Conservation (phyloP, 2,113 vertebrate genomes). For the Tricholaema leucomelas region DNA sequence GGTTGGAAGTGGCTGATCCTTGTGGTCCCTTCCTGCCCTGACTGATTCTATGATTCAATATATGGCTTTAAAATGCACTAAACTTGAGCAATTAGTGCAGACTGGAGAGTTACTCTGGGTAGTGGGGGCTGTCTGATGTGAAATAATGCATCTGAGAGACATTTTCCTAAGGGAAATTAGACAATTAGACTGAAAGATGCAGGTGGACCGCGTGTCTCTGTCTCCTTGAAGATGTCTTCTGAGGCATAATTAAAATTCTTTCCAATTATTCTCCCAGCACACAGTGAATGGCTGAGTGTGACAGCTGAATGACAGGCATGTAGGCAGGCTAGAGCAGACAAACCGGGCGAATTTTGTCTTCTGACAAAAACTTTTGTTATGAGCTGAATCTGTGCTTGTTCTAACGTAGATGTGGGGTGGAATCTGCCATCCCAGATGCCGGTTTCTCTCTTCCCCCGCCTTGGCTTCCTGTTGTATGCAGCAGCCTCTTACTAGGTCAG, state of each 20-base stretch:
- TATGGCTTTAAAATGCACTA: neutral
- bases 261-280: neutral
- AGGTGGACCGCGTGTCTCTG: neutral
- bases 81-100: constrained; percentile 18
- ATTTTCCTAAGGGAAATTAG: constrained; percentile 68
- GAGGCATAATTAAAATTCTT: constrained; percentile 53
- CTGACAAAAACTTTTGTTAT: constrained; percentile 7
- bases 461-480: neutral
- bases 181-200: constrained; percentile 35
- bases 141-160: constrained; percentile 20
- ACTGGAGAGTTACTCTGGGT: neutral
- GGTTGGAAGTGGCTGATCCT: too few species aligned
- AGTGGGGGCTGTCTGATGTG: neutral
- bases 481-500: neutral
- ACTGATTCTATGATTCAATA: neutral
- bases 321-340: neutral
- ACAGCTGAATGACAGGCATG: constrained; percentile 42
- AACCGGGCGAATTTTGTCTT: neutral
- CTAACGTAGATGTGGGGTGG: neutral
- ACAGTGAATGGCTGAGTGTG: neutral
- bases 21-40: too few species aligned
- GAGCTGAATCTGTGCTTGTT: neutral
- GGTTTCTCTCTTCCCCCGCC: neutral
- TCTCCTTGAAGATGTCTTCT: constrained; percentile 31
- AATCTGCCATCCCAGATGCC: neutral